These are phyloP conservation scores for Brachyhypopomus gauderio DNA, from an alignment of 2,113 vertebrate species.

Conservation along the genomic window DNA sequence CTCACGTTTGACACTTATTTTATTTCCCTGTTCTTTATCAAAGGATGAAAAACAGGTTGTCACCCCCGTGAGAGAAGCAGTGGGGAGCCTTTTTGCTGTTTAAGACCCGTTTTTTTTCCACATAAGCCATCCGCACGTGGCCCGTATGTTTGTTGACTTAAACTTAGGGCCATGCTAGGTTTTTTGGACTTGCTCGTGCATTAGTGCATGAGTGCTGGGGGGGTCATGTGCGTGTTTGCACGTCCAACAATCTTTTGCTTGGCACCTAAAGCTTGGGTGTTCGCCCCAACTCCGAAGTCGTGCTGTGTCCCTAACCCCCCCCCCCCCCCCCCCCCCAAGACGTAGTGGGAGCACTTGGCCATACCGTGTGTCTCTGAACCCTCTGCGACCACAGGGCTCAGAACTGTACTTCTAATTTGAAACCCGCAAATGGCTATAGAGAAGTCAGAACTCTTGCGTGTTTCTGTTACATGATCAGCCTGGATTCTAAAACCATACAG, in stretches of 20 bases:
- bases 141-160: slow-evolving; percentile 47
- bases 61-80: not conserved
- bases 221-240: not conserved
- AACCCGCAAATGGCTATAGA: slow-evolving; percentile 24
- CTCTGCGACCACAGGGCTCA: slow-evolving; percentile 3
- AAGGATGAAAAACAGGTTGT: slow-evolving; percentile 7
- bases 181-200: not conserved
- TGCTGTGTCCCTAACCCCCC: slow-evolving; percentile 15
- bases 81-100: slow-evolving; percentile 23
- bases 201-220: slow-evolving; percentile 16
- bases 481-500: slow-evolving; percentile 31
- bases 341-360: not conserved
- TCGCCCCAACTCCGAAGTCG: not conserved
- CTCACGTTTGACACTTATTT: not conserved
- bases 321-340: too few relatives aligned
- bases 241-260: slow-evolving; percentile 31
- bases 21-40: not conserved
- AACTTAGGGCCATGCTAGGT: slow-evolving; percentile 9
- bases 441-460: slow-evolving; percentile 18
- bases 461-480: not conserved
- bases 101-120: slow-evolving; percentile 16
- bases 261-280: slow-evolving; percentile 9
- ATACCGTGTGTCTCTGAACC: slow-evolving; percentile 16
- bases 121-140: slow-evolving; percentile 37
- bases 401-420: slow-evolving; percentile 9